Percentiles rank a stretch among this genome's conserved stretches.
These are phyloP conservation scores for Diaphora mendica DNA, from an alignment of 2,888 invertebrate species.

Conservation along the genomic window DNA sequence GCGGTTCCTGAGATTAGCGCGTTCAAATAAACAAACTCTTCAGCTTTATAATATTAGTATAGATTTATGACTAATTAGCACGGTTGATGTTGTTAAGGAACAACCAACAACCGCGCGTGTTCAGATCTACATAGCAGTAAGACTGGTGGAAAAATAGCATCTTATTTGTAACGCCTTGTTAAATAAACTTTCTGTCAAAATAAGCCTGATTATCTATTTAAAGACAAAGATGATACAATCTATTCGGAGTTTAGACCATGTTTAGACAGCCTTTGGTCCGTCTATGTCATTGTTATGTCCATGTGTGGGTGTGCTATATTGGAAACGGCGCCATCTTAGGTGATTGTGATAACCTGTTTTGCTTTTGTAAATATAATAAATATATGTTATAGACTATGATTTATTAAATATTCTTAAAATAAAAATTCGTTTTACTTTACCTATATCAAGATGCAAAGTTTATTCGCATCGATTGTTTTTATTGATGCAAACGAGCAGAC, in stretches of 20 bases:
- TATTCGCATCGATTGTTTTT: no score
- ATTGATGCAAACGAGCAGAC: no score
- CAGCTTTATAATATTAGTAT: no score
- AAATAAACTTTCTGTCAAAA: not conserved
- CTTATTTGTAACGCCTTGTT: no score
- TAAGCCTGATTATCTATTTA: not conserved
- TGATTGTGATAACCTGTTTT: slow-evolving; percentile 54
- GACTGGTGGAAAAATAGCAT: no score
- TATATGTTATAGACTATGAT: slow-evolving; percentile 45
- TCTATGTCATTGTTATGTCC: not conserved
- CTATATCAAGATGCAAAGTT: no score
- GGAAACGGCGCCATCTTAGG: slow-evolving; percentile 37
- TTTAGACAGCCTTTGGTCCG: not conserved
- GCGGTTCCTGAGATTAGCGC: no score
- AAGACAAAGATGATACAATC: not conserved
- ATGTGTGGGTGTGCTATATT: not conserved
- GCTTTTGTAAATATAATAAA: slow-evolving; percentile 60
- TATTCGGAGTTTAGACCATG: not conserved
- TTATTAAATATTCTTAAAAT: slow-evolving; percentile 39
- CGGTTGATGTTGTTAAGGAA: no score
- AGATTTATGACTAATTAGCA: no score
- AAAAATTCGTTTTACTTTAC: slow-evolving; percentile 4
- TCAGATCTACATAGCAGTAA: no score
- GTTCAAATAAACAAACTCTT: no score
- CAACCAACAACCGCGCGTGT: no score